These are phyloP conservation scores for Anticlea derivata DNA, from an alignment of 2,888 invertebrate species.

Conservation along the genomic window DNA sequence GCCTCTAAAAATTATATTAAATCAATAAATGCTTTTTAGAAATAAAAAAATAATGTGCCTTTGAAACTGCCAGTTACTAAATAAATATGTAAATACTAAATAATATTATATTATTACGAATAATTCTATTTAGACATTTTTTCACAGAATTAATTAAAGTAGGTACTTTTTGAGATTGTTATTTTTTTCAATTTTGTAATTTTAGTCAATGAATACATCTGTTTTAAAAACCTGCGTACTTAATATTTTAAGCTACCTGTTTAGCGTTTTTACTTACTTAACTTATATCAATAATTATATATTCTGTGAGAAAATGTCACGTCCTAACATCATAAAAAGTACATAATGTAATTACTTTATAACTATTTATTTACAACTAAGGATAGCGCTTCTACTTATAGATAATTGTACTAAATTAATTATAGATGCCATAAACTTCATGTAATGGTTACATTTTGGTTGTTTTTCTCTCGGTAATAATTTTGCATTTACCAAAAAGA, in stretches of 20 bases:
- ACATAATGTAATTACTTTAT: slow-evolving; percentile 56
- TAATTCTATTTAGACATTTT: slow-evolving; percentile 51
- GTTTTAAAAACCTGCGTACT: slow-evolving; percentile 42
- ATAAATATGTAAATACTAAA: slow-evolving; percentile 67
- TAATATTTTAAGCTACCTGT: slow-evolving; percentile 44
- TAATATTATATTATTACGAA: slow-evolving; percentile 41
- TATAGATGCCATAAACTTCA: slow-evolving; percentile 64
- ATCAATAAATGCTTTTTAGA: slow-evolving; percentile 16
- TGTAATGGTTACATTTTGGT: slow-evolving; percentile 66
- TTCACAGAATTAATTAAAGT: slow-evolving; percentile 55
- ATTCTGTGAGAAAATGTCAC: slow-evolving; percentile 63
- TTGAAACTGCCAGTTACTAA: slow-evolving; percentile 79
- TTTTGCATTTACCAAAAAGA: slow-evolving; percentile 81
- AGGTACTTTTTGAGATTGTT: neutral
- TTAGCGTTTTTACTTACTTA: no score
- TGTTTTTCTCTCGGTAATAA: slow-evolving; percentile 69
- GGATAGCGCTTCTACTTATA: slow-evolving; percentile 72
- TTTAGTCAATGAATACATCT: neutral
- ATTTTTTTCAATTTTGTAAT: neutral
- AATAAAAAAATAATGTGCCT: slow-evolving; percentile 58
- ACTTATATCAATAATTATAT: neutral
- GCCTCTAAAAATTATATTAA: slow-evolving; percentile 4
- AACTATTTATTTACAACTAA: slow-evolving; percentile 62
- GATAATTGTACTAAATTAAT: slow-evolving; percentile 57
- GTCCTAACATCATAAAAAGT: slow-evolving; percentile 41